phyloP scores from a whole-genome alignment of 2,888 invertebrate species.

The Eumacrocentrus americanus region DNA sequence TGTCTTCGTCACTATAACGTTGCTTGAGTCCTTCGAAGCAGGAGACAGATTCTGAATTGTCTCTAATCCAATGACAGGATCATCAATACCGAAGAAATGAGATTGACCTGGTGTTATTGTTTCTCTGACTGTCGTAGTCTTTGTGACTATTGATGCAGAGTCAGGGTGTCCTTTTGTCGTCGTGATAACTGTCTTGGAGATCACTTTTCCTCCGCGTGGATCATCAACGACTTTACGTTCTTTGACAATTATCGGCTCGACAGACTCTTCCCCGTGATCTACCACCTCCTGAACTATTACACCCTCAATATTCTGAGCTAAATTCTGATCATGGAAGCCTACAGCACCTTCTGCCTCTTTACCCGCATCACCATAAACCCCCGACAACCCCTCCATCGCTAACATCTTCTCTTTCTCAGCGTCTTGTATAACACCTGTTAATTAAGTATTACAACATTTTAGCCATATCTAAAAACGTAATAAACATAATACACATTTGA shows the following conservation, averaged over 20 bases:
- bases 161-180: slow-evolving; percentile 39
- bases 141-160: slow-evolving; percentile 41
- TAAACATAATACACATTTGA: slow-evolving; percentile 35
- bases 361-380: slow-evolving; percentile 59
- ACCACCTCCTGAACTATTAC: slow-evolving; percentile 27
- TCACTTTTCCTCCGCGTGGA: slow-evolving; percentile 36
- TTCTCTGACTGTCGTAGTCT: slow-evolving; percentile 44
- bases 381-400: slow-evolving; percentile 62
- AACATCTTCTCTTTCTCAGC: slow-evolving; percentile 62
- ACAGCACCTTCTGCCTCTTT: slow-evolving; percentile 56
- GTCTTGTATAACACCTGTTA: slow-evolving; percentile 62
- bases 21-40: not conserved
- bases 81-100: slow-evolving; percentile 34
- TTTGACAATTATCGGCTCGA: slow-evolving; percentile 46
- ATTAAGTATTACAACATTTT: slow-evolving; percentile 61
- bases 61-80: slow-evolving; percentile 34
- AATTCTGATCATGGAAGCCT: slow-evolving; percentile 40
- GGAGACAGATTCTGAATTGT: slow-evolving; percentile 6
- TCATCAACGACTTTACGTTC: slow-evolving; percentile 41
- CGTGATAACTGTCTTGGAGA: slow-evolving; percentile 43
- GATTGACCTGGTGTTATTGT: slow-evolving; percentile 34
- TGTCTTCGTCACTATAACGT: slow-evolving; percentile 32
- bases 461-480: slow-evolving; percentile 53
- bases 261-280: slow-evolving; percentile 23
- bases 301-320: slow-evolving; percentile 35